These are phyloP conservation scores for Neolamprologus falcicula DNA, from an alignment of 2,113 vertebrate species.

Conservation along the genomic window DNA sequence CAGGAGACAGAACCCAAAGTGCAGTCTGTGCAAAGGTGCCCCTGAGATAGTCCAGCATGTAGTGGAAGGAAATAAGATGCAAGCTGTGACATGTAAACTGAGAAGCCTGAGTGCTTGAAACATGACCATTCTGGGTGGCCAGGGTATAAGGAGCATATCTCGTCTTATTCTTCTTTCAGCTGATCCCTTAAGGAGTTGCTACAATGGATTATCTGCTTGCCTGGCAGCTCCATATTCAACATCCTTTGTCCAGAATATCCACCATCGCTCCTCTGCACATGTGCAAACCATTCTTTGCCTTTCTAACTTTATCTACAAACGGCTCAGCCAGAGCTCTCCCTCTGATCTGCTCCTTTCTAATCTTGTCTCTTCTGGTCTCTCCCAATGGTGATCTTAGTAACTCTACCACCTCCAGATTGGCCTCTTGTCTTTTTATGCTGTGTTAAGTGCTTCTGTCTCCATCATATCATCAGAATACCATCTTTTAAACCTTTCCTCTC, in stretches of 20 bases:
- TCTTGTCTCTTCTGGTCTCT: not conserved
- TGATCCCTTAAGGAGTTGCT: not conserved
- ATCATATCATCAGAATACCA: not conserved
- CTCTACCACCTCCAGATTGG: not conserved
- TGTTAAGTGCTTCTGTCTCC: not conserved
- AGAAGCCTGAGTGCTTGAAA: not conserved
- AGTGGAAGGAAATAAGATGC: not conserved
- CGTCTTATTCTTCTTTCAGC: not conserved
- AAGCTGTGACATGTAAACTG: not conserved
- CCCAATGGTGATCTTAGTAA: not conserved
- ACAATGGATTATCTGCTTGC: not conserved
- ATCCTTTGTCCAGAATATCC: not conserved
- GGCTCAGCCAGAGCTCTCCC: accelerated
- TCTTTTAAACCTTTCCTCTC: not conserved
- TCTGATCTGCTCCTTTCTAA: accelerated
- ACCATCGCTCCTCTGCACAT: not conserved
- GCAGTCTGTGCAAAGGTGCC: not conserved
- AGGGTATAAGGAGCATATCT: not conserved
- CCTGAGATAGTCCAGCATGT: not conserved
- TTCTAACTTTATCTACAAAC: not conserved
- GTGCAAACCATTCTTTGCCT: not conserved
- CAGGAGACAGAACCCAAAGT: not conserved
- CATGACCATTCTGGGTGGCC: not conserved
- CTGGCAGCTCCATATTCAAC: not conserved
- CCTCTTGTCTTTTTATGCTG: not conserved